Evolutionary conservation across 1,140 invertebrate genomes (phyloP), one percentile per base, ranked within the genome.

Genomic region (Leptinotarsa texana): DNA sequence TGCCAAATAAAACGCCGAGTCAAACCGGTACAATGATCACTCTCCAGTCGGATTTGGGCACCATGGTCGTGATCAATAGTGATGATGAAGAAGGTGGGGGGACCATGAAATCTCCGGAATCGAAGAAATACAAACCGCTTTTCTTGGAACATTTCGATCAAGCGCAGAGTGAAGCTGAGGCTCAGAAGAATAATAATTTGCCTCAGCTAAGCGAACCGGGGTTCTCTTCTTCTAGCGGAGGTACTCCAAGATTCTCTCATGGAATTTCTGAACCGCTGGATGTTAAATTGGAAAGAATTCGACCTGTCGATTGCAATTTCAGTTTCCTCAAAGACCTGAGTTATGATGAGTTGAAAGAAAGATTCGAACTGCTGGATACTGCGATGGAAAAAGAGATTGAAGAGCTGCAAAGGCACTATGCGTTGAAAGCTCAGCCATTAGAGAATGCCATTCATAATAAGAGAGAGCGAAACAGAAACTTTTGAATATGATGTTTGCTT

Each of bases 301-400:
- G 77, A 73, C 78, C 78, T 18, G 76, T 77, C 2, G 76, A 79
- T 48, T 77, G 74, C 5, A 74, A 79, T 51, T 79, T 79, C 65
- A 75, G 72, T 73, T 79, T 79, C 47, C 65, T 84, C 24, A 84
- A 83, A 72, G 79, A 92, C 86, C 89, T 98, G 78, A 92, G 92
- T 72, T 95, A 93, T 82, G 93, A 96, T 82, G 96, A 99, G 87
- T 89, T 99, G 75, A 95, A 97, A 87, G 90, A 93, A 82, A 89
- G 95, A 80, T 94, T 99, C 90, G 89, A 93, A 75, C 94, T 92
- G 85, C 88, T 99, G 82, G 98, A 99, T 87, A 91, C 93, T 18
- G 97, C 99, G 87, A 99, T 99, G 97, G 98, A 99, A 85, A 90
- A 93, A 67, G 98, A 99, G 88, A 98, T 99, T 72, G 96, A 99